Conservation (phyloP, 2,113 vertebrate species). For the Alligator sinensis region DNA sequence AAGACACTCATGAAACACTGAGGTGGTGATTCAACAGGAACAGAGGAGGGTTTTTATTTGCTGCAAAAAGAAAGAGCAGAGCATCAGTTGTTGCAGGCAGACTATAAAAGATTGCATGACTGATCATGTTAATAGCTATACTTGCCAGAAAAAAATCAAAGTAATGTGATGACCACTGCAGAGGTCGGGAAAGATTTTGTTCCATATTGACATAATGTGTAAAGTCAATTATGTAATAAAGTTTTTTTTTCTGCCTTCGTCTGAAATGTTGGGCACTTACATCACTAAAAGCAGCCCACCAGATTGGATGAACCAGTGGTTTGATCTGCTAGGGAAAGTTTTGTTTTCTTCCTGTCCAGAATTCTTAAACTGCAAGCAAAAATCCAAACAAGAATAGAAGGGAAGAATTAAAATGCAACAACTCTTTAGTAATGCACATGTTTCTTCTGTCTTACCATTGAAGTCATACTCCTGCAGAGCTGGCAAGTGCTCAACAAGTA, state of each 20-base stretch:
- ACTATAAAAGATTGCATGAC: not conserved
- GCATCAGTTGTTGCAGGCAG: not conserved
- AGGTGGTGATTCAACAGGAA: not conserved
- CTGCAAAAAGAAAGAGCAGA: not conserved
- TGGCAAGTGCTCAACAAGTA: constrained; percentile 67
- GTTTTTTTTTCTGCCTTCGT: not conserved
- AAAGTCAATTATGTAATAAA: not conserved
- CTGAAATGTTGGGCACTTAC: not conserved
- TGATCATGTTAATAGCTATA: accelerated
- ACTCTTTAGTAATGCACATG: not conserved
- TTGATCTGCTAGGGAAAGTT: not conserved
- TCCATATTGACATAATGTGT: accelerated
- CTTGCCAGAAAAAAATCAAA: not conserved
- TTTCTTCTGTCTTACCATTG: constrained; percentile 34
- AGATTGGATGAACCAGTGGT: accelerated
- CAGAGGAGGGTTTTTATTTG: accelerated
- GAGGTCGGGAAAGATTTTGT: not conserved
- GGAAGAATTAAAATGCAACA: constrained; percentile 13
- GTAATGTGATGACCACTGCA: not conserved
- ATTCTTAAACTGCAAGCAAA: not conserved
- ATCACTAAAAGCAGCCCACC: not conserved
- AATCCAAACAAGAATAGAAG: not conserved
- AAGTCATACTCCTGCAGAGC: constrained; percentile 52
- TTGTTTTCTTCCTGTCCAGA: not conserved
- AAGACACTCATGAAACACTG: not conserved